A percentile compares a stretch with the other conserved stretches of the same genome.
phyloP scores from a whole-genome alignment of 2,888 invertebrate genomes.

The Tipula confusa region DNA sequence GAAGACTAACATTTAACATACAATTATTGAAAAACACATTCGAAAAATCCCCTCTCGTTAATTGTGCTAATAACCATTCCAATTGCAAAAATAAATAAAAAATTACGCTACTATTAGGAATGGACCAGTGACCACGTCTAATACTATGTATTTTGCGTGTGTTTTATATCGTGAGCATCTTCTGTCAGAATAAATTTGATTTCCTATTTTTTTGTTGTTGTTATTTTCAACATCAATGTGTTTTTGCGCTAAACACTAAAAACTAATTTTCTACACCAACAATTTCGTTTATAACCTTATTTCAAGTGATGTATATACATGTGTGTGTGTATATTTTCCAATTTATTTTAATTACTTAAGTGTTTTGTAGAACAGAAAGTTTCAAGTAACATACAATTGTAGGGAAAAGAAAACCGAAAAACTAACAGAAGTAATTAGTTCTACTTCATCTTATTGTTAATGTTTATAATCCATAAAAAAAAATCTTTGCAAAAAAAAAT shows the following conservation, averaged over 20 bases:
- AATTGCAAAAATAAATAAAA: neutral
- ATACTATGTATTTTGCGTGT: neutral
- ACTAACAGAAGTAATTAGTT: neutral
- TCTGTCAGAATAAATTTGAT: neutral
- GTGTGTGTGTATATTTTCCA: neutral
- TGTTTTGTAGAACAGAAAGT: constrained; percentile 12
- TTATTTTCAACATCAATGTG: neutral
- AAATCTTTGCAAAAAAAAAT: neutral
- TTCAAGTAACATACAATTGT: neutral
- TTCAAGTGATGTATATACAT: too few relatives aligned
- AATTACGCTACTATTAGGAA: neutral
- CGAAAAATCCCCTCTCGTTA: neutral
- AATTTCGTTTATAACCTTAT: neutral
- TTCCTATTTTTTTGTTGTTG: neutral
- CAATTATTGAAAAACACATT: too few relatives aligned
- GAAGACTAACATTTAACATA: too few relatives aligned
- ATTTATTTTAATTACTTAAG: constrained; percentile 21
- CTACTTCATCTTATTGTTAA: constrained; percentile 16
- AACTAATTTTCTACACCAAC: constrained; percentile 16
- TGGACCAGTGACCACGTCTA: neutral
- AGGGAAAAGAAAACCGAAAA: neutral
- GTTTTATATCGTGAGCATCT: neutral
- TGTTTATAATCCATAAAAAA: neutral
- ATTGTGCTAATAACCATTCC: neutral
- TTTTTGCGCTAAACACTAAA: neutral